Evolutionary conservation across 2,797 vertebrate species (phyloP).

Genomic region (Pelobates cultripes): DNA sequence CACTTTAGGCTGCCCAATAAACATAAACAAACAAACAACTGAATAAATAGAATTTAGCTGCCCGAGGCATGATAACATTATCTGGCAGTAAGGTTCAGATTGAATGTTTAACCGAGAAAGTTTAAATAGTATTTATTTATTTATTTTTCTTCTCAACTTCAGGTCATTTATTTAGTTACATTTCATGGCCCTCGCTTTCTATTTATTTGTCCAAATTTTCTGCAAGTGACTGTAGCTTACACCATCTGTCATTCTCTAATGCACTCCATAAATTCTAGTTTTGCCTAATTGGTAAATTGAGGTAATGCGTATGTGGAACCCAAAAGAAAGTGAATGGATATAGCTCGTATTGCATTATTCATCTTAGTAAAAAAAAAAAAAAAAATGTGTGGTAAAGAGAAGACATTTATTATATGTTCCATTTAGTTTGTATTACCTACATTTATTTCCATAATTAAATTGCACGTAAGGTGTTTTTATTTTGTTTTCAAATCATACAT

Average conservation of each 20-base stretch:
- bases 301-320: background rate
- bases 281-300: background rate
- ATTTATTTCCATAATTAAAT: too few species aligned
- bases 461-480: too few species aligned
- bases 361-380: too few species aligned
- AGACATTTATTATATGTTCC: too few species aligned
- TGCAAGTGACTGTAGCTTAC: background rate
- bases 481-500: too few species aligned
- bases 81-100: background rate
- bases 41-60: too few species aligned
- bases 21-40: too few species aligned
- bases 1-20: too few species aligned
- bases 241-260: background rate
- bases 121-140: background rate
- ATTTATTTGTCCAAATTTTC: background rate
- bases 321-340: background rate
- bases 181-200: background rate
- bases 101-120: background rate
- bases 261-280: background rate
- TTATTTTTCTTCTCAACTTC: background rate
- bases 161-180: background rate
- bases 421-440: too few species aligned
- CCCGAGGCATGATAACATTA: too few species aligned
- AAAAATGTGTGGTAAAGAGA: too few species aligned
- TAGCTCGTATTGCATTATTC: too few species aligned